A percentile compares a stretch with the other conserved stretches of the same genome.
phyloP scores from a whole-genome alignment of 2,113 vertebrate genomes.

The Xyliphius kryptos region DNA sequence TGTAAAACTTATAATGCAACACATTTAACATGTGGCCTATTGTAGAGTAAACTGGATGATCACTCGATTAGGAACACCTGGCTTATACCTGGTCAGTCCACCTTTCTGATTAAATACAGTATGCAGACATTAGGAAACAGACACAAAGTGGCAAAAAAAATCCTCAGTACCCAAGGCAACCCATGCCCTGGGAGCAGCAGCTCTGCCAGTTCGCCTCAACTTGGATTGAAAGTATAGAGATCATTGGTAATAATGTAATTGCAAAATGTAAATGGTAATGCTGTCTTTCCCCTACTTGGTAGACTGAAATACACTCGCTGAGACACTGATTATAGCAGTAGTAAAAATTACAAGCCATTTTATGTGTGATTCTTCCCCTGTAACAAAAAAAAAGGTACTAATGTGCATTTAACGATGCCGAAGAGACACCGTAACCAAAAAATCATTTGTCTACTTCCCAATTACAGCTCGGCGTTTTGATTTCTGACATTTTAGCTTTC shows the following conservation, averaged over 20 bases:
- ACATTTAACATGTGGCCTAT: not conserved
- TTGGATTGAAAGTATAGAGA: too few relatives aligned
- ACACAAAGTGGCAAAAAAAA: too few relatives aligned
- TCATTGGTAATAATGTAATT: too few relatives aligned
- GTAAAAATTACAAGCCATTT: slow-evolving; percentile 11
- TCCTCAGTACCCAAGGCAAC: too few relatives aligned
- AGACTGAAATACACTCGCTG: slow-evolving; percentile 23
- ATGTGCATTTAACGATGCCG: not conserved
- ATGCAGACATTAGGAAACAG: too few relatives aligned
- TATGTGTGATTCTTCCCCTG: slow-evolving; percentile 9
- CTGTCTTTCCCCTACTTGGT: not conserved
- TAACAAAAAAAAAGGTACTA: slow-evolving; percentile 2
- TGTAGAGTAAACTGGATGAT: too few relatives aligned
- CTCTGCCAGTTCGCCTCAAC: too few relatives aligned
- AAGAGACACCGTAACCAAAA: slow-evolving; percentile 9
- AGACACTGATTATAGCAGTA: not conserved
- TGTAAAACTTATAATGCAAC: not conserved
- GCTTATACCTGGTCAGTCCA: too few relatives aligned
- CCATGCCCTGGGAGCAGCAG: too few relatives aligned
- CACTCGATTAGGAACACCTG: too few relatives aligned
- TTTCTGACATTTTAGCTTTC: slow-evolving; percentile 24
- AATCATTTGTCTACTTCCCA: slow-evolving; percentile 2
- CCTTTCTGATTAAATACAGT: too few relatives aligned
- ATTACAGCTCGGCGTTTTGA: not conserved
- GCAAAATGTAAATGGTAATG: too few relatives aligned